Evolutionary conservation across 2,113 vertebrate genomes (phyloP).

Genomic region (Entelurus aequoreus): DNA sequence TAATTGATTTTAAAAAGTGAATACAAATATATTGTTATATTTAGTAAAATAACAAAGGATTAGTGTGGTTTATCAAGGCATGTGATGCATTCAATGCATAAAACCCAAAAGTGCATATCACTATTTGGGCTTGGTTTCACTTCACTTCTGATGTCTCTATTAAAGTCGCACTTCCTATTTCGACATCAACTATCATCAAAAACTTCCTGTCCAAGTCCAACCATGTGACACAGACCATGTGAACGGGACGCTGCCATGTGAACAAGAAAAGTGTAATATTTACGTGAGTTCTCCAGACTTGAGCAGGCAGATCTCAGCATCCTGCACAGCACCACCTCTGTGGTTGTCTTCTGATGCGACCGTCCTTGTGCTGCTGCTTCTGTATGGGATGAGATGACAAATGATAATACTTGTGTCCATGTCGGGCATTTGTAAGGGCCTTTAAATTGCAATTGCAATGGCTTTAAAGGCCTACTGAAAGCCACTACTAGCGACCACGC

Average conservation of each 20-base stretch:
- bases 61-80: not conserved
- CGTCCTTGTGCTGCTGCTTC: conserved; percentile 67
- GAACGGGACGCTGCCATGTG: not conserved
- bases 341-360: conserved; percentile 75
- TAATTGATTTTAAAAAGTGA: too few relatives aligned
- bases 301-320: conserved; percentile 86
- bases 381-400: conserved; percentile 3
- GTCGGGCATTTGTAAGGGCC: not conserved
- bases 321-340: conserved; percentile 71
- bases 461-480: too few relatives aligned
- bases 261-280: conserved; percentile 44
- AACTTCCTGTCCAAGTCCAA: conserved; percentile 11
- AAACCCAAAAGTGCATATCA: not conserved
- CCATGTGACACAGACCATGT: not conserved
- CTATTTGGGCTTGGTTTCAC: not conserved
- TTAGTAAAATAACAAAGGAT: too few relatives aligned
- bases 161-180: conserved; percentile 21
- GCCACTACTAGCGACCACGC: too few relatives aligned
- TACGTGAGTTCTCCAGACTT: conserved; percentile 91
- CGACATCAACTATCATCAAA: not conserved
- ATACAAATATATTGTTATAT: too few relatives aligned
- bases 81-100: not conserved
- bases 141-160: conserved; percentile 11
- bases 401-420: not conserved
- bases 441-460: not conserved